Percentiles rank a stretch among this genome's conserved stretches.
These are phyloP conservation scores for Linyphia triangularis DNA, from an alignment of 2,888 invertebrate species.

Conservation along the genomic window DNA sequence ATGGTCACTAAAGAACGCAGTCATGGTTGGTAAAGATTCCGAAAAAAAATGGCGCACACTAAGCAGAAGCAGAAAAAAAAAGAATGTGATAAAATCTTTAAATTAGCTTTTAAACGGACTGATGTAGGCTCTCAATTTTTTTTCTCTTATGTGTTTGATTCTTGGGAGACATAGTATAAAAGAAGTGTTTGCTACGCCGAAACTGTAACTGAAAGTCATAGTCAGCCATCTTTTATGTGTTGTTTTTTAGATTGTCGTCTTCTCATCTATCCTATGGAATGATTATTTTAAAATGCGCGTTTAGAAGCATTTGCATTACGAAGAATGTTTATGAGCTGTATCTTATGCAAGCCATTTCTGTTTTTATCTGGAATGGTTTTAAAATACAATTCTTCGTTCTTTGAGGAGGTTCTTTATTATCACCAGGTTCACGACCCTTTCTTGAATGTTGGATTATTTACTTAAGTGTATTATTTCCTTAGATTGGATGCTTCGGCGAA, in stretches of 20 bases:
- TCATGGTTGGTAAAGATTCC: slow-evolving; percentile 39
- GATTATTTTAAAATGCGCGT: slow-evolving; percentile 52
- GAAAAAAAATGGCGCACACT: slow-evolving; percentile 21
- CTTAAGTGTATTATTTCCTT: slow-evolving; percentile 39
- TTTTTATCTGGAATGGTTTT: slow-evolving; percentile 59
- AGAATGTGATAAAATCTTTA: slow-evolving; percentile 68
- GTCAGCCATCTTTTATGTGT: slow-evolving; percentile 18
- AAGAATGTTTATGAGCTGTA: slow-evolving; percentile 64
- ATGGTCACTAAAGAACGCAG: slow-evolving; percentile 59
- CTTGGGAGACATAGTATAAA: slow-evolving; percentile 41
- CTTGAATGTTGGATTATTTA: slow-evolving; percentile 46
- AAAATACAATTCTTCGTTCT: slow-evolving; percentile 20
- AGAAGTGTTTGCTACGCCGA: slow-evolving; percentile 36
- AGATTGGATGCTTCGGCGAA: neutral
- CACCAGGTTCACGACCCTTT: slow-evolving; percentile 51
- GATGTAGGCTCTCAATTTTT: slow-evolving; percentile 58
- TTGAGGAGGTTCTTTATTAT: slow-evolving; percentile 28
- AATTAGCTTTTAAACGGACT: slow-evolving; percentile 73
- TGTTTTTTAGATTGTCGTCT: slow-evolving; percentile 56
- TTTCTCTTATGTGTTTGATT: slow-evolving; percentile 26
- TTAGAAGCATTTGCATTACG: slow-evolving; percentile 57
- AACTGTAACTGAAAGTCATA: slow-evolving; percentile 52
- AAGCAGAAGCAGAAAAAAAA: slow-evolving; percentile 27
- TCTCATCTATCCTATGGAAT: slow-evolving; percentile 48
- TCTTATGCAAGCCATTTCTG: slow-evolving; percentile 44